These are phyloP conservation scores for Corydoras maculifer DNA, from an alignment of 2,113 vertebrate species.

Conservation along the genomic window DNA sequence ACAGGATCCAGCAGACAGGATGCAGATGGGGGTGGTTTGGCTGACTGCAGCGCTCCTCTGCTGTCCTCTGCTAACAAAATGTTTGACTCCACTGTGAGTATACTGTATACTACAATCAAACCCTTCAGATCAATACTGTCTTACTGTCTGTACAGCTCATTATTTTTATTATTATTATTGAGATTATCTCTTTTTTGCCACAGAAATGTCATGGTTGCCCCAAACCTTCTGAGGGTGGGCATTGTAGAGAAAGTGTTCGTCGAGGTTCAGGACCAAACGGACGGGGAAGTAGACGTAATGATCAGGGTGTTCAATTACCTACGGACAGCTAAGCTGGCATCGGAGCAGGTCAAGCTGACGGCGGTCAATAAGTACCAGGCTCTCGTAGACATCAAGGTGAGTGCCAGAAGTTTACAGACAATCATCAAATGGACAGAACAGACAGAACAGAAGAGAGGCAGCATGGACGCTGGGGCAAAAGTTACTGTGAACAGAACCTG, in stretches of 20 bases:
- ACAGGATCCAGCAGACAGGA: background rate
- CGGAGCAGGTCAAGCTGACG: background rate
- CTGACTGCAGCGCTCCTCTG: constrained; percentile 18
- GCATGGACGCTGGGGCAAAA: too few species aligned
- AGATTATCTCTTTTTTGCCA: background rate
- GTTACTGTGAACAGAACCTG: too few species aligned
- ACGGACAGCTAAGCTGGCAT: background rate
- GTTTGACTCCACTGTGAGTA: constrained; percentile 35
- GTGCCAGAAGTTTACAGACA: background rate
- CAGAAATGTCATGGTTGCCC: background rate
- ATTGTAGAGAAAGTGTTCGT: background rate
- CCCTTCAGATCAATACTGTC: too few species aligned
- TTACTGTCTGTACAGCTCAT: too few species aligned
- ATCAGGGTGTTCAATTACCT: background rate
- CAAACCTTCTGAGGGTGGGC: background rate
- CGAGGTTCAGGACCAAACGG: background rate
- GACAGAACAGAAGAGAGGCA: too few species aligned
- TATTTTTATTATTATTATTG: background rate
- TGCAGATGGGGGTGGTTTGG: constrained; percentile 17
- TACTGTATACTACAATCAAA: background rate
- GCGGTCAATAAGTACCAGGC: background rate
- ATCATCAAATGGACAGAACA: too few species aligned
- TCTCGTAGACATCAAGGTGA: background rate
- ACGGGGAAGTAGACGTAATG: background rate
- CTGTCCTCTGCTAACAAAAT: constrained; percentile 19